phyloP scores from a whole-genome alignment of 2,113 vertebrate genomes.

The Corynorhinus townsendii region DNA sequence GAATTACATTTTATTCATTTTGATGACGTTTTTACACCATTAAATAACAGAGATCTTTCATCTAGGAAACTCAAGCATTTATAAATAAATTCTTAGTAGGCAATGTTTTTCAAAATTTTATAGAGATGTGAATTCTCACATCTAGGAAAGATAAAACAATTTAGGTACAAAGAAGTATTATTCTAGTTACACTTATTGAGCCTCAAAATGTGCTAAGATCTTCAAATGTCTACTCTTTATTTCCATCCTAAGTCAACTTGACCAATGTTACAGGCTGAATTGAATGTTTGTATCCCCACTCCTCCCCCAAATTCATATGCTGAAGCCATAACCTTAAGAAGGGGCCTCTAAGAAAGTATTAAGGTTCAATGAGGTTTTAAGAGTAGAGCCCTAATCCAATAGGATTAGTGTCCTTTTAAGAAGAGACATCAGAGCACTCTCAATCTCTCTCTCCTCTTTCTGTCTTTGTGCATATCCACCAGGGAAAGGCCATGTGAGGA shows the following conservation, averaged over 20 bases:
- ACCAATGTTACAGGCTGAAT: not conserved
- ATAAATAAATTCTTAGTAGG: constrained; percentile 1
- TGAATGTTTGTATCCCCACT: not conserved
- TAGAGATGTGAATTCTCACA: not conserved
- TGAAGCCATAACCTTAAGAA: not conserved
- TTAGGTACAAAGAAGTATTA: not conserved
- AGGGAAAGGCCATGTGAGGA: not conserved
- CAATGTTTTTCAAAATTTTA: not conserved
- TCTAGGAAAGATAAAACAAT: not conserved
- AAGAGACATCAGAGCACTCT: not conserved
- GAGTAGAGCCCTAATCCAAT: not conserved
- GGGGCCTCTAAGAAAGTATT: not conserved
- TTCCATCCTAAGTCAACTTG: not conserved
- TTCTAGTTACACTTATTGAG: not conserved
- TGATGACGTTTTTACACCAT: constrained; percentile 10
- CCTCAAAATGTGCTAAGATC: not conserved
- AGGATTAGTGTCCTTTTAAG: not conserved
- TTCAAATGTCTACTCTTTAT: not conserved
- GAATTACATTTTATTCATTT: constrained; percentile 21
- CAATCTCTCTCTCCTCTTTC: not conserved
- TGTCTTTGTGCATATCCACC: not conserved
- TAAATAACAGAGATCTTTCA: constrained; percentile 27
- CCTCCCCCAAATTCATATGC: not conserved
- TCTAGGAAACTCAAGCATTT: not conserved
- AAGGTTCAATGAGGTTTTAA: not conserved